A percentile compares a stretch with the other conserved stretches of the same genome.
These are phyloP conservation scores for Prinia subflava DNA, from an alignment of 2,113 vertebrate species.

Conservation along the genomic window DNA sequence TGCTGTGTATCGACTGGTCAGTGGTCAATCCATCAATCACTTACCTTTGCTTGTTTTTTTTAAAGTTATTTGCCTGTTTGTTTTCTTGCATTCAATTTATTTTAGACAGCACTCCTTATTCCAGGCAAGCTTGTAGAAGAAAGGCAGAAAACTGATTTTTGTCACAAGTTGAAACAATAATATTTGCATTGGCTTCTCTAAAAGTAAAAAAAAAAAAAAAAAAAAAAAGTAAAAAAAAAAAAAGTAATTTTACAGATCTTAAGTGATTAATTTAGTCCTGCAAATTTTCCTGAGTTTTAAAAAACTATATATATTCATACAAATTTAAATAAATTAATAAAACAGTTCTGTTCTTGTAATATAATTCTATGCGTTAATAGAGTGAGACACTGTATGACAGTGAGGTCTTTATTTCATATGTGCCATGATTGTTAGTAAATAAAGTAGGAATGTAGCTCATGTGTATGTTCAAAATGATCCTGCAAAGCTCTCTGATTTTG, in stretches of 20 bases:
- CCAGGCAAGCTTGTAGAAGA: neutral
- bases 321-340: neutral
- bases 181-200: neutral
- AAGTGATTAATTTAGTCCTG: neutral
- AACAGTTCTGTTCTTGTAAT: neutral
- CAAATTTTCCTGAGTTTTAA: neutral
- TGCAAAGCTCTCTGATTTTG: neutral
- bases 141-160: neutral
- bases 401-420: neutral
- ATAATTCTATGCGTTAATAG: neutral
- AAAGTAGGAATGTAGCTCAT: neutral
- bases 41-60: neutral
- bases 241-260: neutral
- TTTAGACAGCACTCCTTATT: neutral
- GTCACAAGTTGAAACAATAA: neutral
- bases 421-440: neutral
- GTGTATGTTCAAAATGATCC: neutral
- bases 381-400: neutral
- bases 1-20: accelerated
- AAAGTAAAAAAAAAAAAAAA: neutral
- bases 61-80: neutral
- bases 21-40: neutral
- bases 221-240: neutral
- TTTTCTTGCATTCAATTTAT: neutral
- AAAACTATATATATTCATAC: neutral